Conservation (phyloP, 2,113 vertebrate genomes). For the Prionailurus viverrinus region DNA sequence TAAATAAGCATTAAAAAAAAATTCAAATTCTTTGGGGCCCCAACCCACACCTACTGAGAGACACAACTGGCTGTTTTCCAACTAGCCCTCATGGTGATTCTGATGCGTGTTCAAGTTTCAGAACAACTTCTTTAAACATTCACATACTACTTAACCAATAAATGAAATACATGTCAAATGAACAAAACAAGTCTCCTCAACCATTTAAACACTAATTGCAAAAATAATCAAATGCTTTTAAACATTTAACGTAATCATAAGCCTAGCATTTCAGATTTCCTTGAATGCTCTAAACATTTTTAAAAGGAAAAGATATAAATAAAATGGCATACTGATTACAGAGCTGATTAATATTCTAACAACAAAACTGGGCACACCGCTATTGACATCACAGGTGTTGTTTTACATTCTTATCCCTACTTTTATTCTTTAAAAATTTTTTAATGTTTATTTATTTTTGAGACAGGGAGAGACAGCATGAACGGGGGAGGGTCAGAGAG, state of each 20-base stretch:
- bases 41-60: conserved; percentile 31
- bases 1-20: too few relatives aligned
- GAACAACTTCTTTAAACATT: conserved; percentile 43
- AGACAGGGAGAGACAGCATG: too few relatives aligned
- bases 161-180: conserved; percentile 62
- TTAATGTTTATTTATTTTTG: too few relatives aligned
- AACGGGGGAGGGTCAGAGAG: too few relatives aligned
- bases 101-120: conserved; percentile 10
- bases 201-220: conserved; percentile 40
- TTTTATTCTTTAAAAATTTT: conserved; percentile 25
- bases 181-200: conserved; percentile 57
- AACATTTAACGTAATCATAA: conserved; percentile 48
- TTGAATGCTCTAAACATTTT: conserved; percentile 58
- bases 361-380: conserved; percentile 14
- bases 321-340: conserved; percentile 51
- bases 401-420: conserved; percentile 45
- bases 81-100: neutral
- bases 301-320: conserved; percentile 37
- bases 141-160: conserved; percentile 37
- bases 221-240: conserved; percentile 67
- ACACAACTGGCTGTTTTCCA: neutral
- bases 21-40: neutral
- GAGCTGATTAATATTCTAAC: conserved; percentile 62
- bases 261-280: conserved; percentile 35
- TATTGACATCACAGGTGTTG: conserved; percentile 34